Percentiles rank a stretch among this genome's conserved stretches.
phyloP scores from a whole-genome alignment of 2,797 vertebrate species.

The Catharus ustulatus region DNA sequence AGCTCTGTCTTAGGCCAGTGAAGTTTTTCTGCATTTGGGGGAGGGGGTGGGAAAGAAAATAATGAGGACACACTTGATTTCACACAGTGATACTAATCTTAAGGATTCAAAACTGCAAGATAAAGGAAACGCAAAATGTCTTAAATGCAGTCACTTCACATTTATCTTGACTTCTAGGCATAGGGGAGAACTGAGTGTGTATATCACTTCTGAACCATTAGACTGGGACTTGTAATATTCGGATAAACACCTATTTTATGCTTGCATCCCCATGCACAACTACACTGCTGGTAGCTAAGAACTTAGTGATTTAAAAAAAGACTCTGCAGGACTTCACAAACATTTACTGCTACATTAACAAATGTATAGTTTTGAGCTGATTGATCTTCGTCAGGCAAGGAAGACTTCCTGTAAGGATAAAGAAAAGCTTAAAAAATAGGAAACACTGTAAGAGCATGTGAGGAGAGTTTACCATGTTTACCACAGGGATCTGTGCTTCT shows the following conservation, averaged over 20 bases:
- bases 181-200: not conserved
- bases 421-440: not conserved
- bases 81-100: not conserved
- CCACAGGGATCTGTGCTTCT: not conserved
- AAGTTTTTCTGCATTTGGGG: constrained; percentile 83
- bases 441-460: not conserved
- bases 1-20: constrained; percentile 89
- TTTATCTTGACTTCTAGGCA: not conserved
- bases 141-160: not conserved
- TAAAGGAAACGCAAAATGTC: not conserved
- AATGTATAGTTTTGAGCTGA: not conserved
- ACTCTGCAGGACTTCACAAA: not conserved
- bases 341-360: not conserved
- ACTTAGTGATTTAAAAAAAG: not conserved
- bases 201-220: not conserved
- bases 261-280: not conserved
- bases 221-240: not conserved
- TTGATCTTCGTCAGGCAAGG: not conserved
- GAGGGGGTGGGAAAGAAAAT: not conserved
- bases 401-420: not conserved
- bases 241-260: not conserved
- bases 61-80: not conserved
- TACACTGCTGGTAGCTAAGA: not conserved
- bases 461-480: not conserved
- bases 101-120: not conserved